These are phyloP conservation scores for Schrankia costaestrigalis DNA, from an alignment of 2,888 invertebrate species.

Conservation along the genomic window DNA sequence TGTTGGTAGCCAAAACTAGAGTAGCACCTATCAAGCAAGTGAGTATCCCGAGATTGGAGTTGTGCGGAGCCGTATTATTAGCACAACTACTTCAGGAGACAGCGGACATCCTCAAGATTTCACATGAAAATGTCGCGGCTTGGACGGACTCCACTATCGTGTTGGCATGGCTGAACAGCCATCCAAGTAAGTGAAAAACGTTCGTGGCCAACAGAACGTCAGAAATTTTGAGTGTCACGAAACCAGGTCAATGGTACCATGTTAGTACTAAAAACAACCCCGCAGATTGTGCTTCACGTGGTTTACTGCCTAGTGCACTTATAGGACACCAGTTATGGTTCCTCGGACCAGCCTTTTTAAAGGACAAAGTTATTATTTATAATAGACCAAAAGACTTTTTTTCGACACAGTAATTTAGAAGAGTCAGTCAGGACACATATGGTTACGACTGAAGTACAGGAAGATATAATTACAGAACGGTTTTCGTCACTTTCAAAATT, in stretches of 20 bases:
- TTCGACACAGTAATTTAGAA: background rate
- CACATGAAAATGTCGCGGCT: background rate
- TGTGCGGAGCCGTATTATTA: slow-evolving; percentile 4
- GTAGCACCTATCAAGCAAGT: slow-evolving; percentile 10
- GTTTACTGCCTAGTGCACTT: background rate
- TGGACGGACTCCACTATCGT: slow-evolving; percentile 2
- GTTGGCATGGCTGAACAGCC: slow-evolving; percentile 1
- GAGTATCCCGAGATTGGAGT: background rate
- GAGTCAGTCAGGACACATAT: background rate
- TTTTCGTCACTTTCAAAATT: slow-evolving; percentile 2
- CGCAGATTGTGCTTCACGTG: slow-evolving; percentile 2
- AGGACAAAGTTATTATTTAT: background rate
- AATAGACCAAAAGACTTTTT: background rate
- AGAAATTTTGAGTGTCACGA: background rate
- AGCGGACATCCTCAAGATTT: background rate
- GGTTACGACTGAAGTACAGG: background rate
- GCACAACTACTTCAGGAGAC: slow-evolving; percentile 1
- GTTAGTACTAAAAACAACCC: background rate
- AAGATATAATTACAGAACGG: background rate
- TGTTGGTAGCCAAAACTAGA: slow-evolving; percentile 6
- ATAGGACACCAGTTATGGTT: background rate
- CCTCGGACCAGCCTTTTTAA: background rate
- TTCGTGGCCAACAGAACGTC: slow-evolving; percentile 4
- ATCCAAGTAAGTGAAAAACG: slow-evolving; percentile 4
- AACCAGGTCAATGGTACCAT: background rate